phyloP scores from a whole-genome alignment of 2,797 vertebrate species.

The Arctocebus calabarensis region DNA sequence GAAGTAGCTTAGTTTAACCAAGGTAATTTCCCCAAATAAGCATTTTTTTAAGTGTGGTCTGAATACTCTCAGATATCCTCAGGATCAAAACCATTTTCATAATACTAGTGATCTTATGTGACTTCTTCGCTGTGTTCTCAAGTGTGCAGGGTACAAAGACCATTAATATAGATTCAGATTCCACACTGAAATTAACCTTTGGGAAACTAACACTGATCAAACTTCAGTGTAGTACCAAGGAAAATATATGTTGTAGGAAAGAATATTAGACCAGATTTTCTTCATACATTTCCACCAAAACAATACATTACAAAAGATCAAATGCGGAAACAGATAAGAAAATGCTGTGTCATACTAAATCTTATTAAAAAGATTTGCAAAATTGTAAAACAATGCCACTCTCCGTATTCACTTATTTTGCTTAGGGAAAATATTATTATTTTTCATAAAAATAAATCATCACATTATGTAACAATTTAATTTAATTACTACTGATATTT shows the following conservation, averaged over 20 bases:
- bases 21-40: not conserved
- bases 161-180: not conserved
- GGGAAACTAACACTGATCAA: not conserved
- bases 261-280: not conserved
- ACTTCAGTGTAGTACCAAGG: not conserved
- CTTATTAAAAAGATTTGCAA: not conserved
- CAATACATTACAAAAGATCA: not conserved
- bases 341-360: not conserved
- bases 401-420: not conserved
- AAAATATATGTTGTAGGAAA: not conserved
- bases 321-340: not conserved
- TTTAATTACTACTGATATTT: not conserved
- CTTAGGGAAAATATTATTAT: not conserved
- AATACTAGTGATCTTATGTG: not conserved
- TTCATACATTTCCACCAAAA: not conserved
- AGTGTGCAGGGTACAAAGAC: not conserved
- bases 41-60: not conserved
- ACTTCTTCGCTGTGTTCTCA: not conserved
- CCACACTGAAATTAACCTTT: not conserved
- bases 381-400: not conserved
- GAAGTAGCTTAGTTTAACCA: not conserved
- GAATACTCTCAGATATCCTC: not conserved
- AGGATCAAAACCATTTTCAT: conserved; percentile 7
- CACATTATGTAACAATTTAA: not conserved
- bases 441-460: not conserved